Percentiles rank a stretch among this genome's conserved stretches.
Conservation (phyloP, 2,797 vertebrate species). For the Lycodopsis pacificus region DNA sequence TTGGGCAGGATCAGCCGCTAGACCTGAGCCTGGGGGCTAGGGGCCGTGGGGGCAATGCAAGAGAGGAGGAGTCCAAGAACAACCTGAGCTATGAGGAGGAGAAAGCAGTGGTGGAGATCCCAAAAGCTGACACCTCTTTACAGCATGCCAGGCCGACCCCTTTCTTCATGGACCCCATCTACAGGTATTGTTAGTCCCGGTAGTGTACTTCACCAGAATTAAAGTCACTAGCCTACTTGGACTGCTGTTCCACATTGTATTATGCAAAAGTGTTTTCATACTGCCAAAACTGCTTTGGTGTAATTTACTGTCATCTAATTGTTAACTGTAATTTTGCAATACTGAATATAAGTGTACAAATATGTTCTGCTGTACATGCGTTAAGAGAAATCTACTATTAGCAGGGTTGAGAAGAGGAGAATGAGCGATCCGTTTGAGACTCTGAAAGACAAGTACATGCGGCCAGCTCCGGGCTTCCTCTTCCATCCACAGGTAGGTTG, state of each 20-base stretch:
- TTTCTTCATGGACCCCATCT: conserved; percentile 99
- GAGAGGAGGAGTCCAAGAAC: conserved; percentile 87
- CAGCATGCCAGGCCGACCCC: conserved; percentile 97
- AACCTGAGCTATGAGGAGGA: conserved; percentile 90
- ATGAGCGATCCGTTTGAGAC: conserved; percentile 97
- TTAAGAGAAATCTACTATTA: conserved; percentile 91
- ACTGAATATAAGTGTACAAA: neutral
- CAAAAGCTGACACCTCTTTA: conserved; percentile 91
- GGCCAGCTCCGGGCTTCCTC: conserved; percentile 95
- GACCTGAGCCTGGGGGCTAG: conserved; percentile 95
- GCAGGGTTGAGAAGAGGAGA: conserved; percentile 99
- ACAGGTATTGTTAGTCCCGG: conserved; percentile 93
- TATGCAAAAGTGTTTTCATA: neutral
- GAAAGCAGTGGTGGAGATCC: conserved; percentile 86
- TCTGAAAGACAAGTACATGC: conserved; percentile 99
- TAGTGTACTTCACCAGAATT: conserved; percentile 31
- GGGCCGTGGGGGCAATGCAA: conserved; percentile 86
- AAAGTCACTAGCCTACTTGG: neutral
- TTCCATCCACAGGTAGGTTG: conserved; percentile 97
- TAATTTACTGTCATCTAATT: neutral
- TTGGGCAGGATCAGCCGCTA: conserved; percentile 94
- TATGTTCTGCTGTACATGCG: conserved; percentile 37
- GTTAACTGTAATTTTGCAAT: neutral
- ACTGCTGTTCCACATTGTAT: neutral
- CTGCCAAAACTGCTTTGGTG: neutral